Evolutionary conservation across 2,797 vertebrate genomes (phyloP).

Genomic region (Masticophis lateralis): DNA sequence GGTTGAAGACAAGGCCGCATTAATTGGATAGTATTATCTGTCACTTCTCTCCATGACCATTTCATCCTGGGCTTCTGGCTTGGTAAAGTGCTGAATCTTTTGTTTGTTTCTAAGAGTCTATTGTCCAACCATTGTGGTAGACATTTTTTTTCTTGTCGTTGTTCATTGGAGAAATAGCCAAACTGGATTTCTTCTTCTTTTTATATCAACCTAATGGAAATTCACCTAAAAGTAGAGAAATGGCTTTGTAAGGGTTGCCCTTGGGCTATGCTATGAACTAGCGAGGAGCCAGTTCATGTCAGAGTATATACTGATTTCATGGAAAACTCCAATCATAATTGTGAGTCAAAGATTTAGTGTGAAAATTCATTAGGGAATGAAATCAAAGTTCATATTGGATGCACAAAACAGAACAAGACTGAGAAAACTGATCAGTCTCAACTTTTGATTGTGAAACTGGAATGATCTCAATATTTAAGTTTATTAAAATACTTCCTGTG

Average conservation of each 20-base stretch:
- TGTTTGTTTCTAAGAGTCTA: background rate
- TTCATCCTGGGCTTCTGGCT: background rate
- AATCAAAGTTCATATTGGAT: constrained; percentile 57
- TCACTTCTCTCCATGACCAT: background rate
- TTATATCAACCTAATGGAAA: background rate
- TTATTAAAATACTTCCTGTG: constrained; percentile 62
- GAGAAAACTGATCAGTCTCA: constrained; percentile 53
- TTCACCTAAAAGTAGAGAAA: background rate
- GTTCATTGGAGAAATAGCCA: background rate
- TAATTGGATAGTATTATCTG: background rate
- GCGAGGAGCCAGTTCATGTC: background rate
- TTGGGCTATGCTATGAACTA: background rate
- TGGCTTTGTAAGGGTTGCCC: background rate
- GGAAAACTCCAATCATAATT: constrained; percentile 25
- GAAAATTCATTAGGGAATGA: constrained; percentile 51
- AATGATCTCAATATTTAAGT: constrained; percentile 54
- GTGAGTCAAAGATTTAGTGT: constrained; percentile 40
- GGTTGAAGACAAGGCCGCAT: background rate
- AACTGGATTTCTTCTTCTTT: background rate
- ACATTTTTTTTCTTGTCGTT: background rate
- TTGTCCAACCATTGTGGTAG: background rate
- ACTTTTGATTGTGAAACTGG: constrained; percentile 52
- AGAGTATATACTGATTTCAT: background rate
- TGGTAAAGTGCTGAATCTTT: background rate
- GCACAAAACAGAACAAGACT: constrained; percentile 52